These are phyloP conservation scores for Teleogryllus occipitalis DNA, from an alignment of 1,140 invertebrate species.

Conservation along the genomic window DNA sequence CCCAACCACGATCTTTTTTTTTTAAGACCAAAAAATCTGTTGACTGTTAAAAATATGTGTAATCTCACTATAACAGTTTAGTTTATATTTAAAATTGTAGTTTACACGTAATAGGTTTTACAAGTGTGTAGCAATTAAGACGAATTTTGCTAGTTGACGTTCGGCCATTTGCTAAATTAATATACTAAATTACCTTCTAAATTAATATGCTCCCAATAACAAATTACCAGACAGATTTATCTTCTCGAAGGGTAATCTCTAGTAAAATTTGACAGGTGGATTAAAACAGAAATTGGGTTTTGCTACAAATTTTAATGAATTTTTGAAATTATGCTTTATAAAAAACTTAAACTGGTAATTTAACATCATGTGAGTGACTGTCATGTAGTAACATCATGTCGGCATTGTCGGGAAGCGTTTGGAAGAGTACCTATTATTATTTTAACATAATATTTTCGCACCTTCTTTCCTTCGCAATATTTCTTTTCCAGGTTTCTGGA, in stretches of 20 bases:
- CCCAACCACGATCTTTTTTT: background rate
- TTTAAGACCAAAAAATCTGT: background rate
- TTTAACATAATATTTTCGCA: conserved; percentile 7
- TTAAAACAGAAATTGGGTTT: background rate
- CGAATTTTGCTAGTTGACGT: no score
- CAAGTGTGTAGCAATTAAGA: conserved; percentile 11
- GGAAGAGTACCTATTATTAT: conserved; percentile 1
- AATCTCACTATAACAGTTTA: conserved; percentile 8
- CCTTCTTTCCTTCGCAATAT: conserved; percentile 7
- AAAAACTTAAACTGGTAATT: no score
- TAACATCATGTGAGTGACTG: no score
- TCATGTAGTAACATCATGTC: no score
- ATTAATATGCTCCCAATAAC: conserved; percentile 7
- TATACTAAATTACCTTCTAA: conserved; percentile 9
- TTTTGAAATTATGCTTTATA: no score
- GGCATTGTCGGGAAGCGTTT: background rate
- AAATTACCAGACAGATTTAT: background rate
- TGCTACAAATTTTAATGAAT: background rate
- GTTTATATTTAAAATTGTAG: background rate
- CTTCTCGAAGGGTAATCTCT: background rate
- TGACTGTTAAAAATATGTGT: background rate
- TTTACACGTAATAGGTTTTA: conserved; percentile 15
- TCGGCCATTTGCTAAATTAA: background rate
- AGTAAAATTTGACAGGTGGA: background rate
- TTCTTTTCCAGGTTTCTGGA: conserved; percentile 10